These are phyloP conservation scores for Lepeophtheirus salmonis DNA, from an alignment of 1,140 invertebrate genomes.

Conservation along the genomic window DNA sequence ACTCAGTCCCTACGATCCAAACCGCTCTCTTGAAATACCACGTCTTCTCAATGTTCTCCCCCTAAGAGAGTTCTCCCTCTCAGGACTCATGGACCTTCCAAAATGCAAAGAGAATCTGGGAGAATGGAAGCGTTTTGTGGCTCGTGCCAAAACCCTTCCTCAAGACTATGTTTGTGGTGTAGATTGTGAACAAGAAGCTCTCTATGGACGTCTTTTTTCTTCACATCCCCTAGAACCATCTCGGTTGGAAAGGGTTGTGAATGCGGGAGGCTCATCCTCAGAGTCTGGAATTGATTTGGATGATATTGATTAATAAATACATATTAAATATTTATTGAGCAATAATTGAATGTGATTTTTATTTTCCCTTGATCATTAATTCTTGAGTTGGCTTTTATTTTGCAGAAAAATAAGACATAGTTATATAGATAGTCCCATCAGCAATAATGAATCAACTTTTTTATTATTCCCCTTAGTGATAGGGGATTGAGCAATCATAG, in stretches of 20 bases:
- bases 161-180: slow-evolving; percentile 11
- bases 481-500: too few relatives aligned
- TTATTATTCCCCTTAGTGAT: too few relatives aligned
- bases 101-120: neutral
- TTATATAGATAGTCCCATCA: too few relatives aligned
- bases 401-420: too few relatives aligned
- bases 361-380: too few relatives aligned
- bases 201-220: slow-evolving; percentile 7
- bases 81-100: neutral
- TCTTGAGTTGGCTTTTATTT: too few relatives aligned
- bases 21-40: neutral
- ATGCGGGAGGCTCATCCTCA: neutral
- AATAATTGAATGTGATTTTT: too few relatives aligned
- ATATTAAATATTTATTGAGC: too few relatives aligned
- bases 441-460: too few relatives aligned
- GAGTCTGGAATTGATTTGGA: neutral
- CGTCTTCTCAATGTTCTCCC: neutral
- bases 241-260: neutral
- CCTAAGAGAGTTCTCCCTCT: neutral
- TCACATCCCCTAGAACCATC: slow-evolving; percentile 3
- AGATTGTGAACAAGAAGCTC: slow-evolving; percentile 10
- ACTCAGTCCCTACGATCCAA: neutral
- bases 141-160: slow-evolving; percentile 2
- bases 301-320: neutral
- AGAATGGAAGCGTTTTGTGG: slow-evolving; percentile 4